phyloP scores from a whole-genome alignment of 2,113 vertebrate species.

The Gracilinanus agilis region DNA sequence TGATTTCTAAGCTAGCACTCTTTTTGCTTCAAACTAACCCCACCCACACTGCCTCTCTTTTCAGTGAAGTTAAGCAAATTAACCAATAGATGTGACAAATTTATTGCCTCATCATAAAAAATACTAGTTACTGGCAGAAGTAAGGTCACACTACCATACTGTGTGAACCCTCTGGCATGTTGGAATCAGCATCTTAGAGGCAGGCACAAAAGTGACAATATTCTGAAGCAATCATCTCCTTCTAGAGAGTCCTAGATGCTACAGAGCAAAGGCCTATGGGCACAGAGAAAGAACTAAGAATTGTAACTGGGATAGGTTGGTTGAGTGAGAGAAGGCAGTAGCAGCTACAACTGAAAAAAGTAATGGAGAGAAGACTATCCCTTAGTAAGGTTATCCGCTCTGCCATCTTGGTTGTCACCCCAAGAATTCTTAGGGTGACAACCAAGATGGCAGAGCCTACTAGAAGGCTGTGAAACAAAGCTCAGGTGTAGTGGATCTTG shows the following conservation, averaged over 20 bases:
- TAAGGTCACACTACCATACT: not conserved
- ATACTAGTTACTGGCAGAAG: not conserved
- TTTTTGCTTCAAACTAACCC: not conserved
- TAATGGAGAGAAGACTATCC: not conserved
- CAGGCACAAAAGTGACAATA: not conserved
- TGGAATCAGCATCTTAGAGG: not conserved
- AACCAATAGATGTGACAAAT: conserved; percentile 36
- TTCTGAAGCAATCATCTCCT: not conserved
- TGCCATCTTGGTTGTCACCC: too few relatives aligned
- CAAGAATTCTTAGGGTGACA: not conserved
- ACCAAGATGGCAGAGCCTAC: not conserved
- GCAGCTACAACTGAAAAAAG: not conserved
- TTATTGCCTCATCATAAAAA: not conserved
- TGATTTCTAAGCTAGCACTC: not conserved
- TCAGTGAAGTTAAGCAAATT: conserved; percentile 4
- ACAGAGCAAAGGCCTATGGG: not conserved
- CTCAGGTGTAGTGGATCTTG: not conserved
- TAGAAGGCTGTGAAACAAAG: not conserved
- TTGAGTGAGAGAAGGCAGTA: not conserved
- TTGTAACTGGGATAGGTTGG: not conserved
- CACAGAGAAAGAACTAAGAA: not conserved
- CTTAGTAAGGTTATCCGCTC: not conserved
- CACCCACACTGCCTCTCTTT: not conserved
- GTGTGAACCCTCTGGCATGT: not conserved
- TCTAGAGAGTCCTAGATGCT: not conserved